Conservation (phyloP, 92 coral and sea anemone genomes). For the Scolanthus callimorphus region DNA sequence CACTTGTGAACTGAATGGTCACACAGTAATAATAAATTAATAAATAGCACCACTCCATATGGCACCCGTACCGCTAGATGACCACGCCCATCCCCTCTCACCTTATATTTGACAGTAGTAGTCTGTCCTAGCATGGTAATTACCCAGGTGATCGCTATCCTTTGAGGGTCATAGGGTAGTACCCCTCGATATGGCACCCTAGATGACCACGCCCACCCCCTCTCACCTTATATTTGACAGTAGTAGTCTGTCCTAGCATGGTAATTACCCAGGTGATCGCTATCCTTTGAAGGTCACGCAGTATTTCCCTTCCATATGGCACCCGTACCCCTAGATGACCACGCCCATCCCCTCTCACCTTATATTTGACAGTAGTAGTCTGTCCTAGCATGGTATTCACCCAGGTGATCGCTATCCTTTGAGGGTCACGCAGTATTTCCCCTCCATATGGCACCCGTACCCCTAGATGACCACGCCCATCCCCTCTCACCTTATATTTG, state of each 20-base stretch:
- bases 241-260: neutral
- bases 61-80: neutral
- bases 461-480: neutral
- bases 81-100: neutral
- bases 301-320: too few species aligned
- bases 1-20: too few species aligned
- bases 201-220: neutral
- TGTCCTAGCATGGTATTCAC: neutral
- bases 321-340: neutral
- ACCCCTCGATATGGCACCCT: neutral
- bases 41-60: neutral
- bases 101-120: neutral
- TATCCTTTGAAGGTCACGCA: constrained; percentile 38
- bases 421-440: too few species aligned
- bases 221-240: constrained; percentile 66
- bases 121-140: neutral
- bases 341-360: neutral
- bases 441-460: neutral
- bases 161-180: too few species aligned
- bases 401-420: too few species aligned
- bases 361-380: neutral
- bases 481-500: neutral
- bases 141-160: neutral
- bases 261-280: neutral
- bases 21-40: too few species aligned